Percentiles rank a stretch among this genome's conserved stretches.
Evolutionary conservation across 2,888 invertebrate genomes (phyloP).

Genomic region (Aphidoletes aphidimyza): DNA sequence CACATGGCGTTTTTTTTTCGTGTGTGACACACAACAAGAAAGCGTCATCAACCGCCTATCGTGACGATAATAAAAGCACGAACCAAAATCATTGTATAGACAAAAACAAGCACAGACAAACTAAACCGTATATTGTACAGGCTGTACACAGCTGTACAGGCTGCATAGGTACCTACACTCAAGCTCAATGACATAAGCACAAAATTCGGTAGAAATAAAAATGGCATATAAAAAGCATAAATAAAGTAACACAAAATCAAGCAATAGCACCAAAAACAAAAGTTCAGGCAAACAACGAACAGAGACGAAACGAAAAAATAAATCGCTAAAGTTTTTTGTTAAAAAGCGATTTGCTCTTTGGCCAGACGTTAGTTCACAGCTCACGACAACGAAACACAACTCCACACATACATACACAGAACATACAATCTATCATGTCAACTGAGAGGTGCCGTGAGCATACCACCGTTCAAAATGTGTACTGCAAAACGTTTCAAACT

Average conservation of each 20-base stretch:
- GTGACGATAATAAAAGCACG: not conserved
- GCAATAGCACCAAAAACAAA: slow-evolving; percentile 10
- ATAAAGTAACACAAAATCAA: not conserved
- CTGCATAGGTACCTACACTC: not conserved
- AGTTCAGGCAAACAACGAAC: not conserved
- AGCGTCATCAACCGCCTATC: not conserved
- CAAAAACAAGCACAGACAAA: not conserved
- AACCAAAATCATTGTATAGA: not conserved
- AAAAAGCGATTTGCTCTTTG: not conserved
- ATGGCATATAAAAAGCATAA: not conserved
- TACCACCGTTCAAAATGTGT: too few relatives aligned
- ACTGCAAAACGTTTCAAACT: not conserved
- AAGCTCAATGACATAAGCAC: slow-evolving; percentile 26
- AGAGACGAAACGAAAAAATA: not conserved
- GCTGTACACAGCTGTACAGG: too few relatives aligned
- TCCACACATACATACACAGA: too few relatives aligned
- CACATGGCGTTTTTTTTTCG: slow-evolving; percentile 24
- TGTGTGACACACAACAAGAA: not conserved
- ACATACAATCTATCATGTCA: too few relatives aligned
- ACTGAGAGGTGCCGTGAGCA: too few relatives aligned
- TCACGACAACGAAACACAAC: not conserved
- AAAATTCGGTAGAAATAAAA: not conserved
- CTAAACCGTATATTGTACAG: too few relatives aligned
- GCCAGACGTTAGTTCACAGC: not conserved
- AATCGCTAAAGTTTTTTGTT: not conserved